Evolutionary conservation across 2,113 vertebrate species (phyloP).

Genomic region (Toxostoma redivivum): DNA sequence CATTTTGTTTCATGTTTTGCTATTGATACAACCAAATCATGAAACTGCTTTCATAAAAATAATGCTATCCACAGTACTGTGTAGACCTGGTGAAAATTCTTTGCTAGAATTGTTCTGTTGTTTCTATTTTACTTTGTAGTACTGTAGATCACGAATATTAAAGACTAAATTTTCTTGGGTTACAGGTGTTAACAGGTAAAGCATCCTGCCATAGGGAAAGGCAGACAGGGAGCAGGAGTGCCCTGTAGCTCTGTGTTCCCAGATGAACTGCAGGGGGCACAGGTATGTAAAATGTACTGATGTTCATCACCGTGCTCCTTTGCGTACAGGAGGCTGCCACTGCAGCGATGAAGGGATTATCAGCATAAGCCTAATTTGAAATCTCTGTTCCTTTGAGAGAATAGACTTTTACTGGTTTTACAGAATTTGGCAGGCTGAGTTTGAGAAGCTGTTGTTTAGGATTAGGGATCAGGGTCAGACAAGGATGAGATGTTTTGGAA

Average conservation of each 20-base stretch:
- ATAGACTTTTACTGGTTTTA: not conserved
- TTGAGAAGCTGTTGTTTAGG: not conserved
- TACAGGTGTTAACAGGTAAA: not conserved
- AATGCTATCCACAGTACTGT: not conserved
- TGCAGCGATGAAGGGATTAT: not conserved
- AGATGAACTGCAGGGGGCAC: not conserved
- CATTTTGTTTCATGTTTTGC: not conserved
- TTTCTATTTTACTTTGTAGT: not conserved
- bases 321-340: not conserved
- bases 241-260: not conserved
- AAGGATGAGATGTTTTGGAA: not conserved
- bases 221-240: not conserved
- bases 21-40: not conserved
- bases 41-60: not conserved
- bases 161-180: not conserved
- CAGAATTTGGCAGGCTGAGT: not conserved
- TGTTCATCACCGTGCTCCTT: not conserved
- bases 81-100: not conserved
- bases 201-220: not conserved
- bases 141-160: not conserved
- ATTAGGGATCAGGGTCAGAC: not conserved
- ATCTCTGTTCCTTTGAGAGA: not conserved
- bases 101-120: not conserved
- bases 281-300: not conserved
- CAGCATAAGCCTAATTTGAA: not conserved